phyloP scores from a whole-genome alignment of 2,888 invertebrate genomes.

The Noctua fimbriata region DNA sequence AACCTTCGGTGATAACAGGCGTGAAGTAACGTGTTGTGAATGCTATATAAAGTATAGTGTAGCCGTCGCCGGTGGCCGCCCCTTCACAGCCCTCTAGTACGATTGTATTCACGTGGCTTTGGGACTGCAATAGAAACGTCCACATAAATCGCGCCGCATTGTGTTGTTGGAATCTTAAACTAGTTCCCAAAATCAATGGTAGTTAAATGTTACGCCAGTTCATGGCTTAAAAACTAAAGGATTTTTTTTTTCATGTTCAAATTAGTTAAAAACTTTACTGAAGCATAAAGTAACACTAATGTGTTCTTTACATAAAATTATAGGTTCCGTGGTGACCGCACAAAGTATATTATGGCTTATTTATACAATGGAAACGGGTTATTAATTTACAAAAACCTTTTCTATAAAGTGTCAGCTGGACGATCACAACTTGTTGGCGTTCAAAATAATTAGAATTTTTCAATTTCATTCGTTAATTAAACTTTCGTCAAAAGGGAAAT shows the following conservation, averaged over 20 bases:
- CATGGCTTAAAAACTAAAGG: neutral
- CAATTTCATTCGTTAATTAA: conserved; percentile 64
- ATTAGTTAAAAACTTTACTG: neutral
- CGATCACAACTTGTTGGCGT: conserved; percentile 9
- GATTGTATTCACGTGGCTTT: neutral
- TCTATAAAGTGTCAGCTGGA: neutral
- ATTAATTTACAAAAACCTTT: conserved; percentile 26
- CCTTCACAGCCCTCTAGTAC: neutral
- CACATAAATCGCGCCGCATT: neutral
- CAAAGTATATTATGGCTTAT: neutral
- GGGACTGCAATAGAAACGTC: conserved; percentile 2
- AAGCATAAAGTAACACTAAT: neutral
- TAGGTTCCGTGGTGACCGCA: neutral
- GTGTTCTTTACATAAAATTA: neutral
- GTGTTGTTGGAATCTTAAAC: neutral
- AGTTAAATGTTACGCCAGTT: neutral
- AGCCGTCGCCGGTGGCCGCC: neutral
- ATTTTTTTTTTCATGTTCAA: neutral
- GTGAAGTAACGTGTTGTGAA: neutral
- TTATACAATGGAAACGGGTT: conserved; percentile 2
- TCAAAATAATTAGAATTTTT: conserved; percentile 59
- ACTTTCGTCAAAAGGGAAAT: conserved; percentile 61
- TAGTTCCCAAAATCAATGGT: conserved; percentile 2
- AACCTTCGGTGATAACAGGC: neutral
- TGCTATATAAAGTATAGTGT: neutral